Evolutionary conservation across 2,888 invertebrate species (phyloP).

Genomic region (Apotomis betuletana): DNA sequence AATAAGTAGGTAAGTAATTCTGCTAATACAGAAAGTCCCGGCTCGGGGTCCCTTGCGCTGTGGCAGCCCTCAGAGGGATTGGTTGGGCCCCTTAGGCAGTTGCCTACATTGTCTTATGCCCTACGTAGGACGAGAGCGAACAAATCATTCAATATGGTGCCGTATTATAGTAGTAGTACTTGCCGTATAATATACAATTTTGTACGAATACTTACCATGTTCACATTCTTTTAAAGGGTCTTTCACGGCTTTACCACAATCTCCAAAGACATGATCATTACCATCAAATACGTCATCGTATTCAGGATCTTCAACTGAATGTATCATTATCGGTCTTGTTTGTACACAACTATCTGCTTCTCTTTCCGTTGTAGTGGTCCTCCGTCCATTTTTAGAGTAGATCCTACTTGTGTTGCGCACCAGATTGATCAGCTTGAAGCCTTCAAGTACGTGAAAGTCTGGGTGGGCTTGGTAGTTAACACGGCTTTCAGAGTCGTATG

Average conservation of each 20-base stretch:
- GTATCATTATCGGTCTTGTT: constrained; percentile 48
- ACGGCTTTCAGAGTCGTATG: constrained; percentile 58
- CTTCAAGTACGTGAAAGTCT: constrained; percentile 71
- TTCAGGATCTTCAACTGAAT: constrained; percentile 46
- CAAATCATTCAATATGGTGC: no score
- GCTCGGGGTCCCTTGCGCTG: no score
- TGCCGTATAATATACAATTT: neutral
- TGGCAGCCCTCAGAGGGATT: no score
- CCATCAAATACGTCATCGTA: constrained; percentile 53
- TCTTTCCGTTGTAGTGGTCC: constrained; percentile 54
- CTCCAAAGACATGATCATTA: constrained; percentile 56
- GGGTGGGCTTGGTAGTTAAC: constrained; percentile 71
- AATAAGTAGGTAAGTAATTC: no score
- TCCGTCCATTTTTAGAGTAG: constrained; percentile 51
- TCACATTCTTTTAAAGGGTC: constrained; percentile 39
- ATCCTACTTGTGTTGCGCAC: constrained; percentile 58
- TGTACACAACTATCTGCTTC: constrained; percentile 52
- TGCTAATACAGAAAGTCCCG: no score
- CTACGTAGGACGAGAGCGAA: no score
- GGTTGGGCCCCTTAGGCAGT: no score
- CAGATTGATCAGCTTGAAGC: constrained; percentile 73
- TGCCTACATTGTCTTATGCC: no score
- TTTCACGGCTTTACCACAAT: constrained; percentile 61
- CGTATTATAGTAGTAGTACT: no score
- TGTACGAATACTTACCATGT: constrained; percentile 39